Conservation (phyloP, 2,888 invertebrate genomes). For the Falcaria lacertinaria region DNA sequence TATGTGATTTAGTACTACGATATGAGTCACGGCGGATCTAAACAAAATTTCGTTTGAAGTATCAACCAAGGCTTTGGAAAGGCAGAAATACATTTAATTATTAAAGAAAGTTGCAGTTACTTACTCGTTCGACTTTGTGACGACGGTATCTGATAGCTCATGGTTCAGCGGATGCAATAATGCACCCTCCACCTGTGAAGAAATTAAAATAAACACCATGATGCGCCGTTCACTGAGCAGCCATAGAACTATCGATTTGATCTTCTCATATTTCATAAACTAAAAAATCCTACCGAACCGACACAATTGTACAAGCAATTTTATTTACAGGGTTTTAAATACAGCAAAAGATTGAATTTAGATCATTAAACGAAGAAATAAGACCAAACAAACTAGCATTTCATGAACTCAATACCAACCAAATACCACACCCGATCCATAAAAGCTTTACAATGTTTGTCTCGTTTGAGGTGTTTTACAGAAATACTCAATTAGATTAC, state of each 20-base stretch:
- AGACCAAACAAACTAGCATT: slow-evolving; percentile 69
- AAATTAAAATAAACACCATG: slow-evolving; percentile 48
- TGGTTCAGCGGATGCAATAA: slow-evolving; percentile 83
- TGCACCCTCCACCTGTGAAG: slow-evolving; percentile 81
- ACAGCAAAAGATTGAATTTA: not conserved
- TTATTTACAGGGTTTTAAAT: slow-evolving; percentile 11
- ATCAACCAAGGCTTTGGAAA: not conserved
- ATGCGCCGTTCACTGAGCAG: slow-evolving; percentile 38
- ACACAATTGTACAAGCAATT: slow-evolving; percentile 33
- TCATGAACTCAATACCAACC: slow-evolving; percentile 63
- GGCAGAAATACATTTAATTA: not conserved
- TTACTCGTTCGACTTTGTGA: slow-evolving; percentile 91
- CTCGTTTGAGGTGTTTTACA: not conserved
- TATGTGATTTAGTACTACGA: slow-evolving; percentile 8
- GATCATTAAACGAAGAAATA: slow-evolving; percentile 35
- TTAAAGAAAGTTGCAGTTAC: slow-evolving; percentile 48
- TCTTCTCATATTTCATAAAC: slow-evolving; percentile 22
- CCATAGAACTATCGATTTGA: slow-evolving; percentile 50
- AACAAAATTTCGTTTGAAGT: not conserved
- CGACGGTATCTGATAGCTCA: slow-evolving; percentile 92
- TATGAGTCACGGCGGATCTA: not conserved
- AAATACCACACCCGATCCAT: slow-evolving; percentile 59
- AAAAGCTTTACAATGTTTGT: slow-evolving; percentile 18
- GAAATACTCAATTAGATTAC: not conserved
- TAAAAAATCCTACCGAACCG: slow-evolving; percentile 11